These are phyloP conservation scores for Eupithecia vulgata DNA, from an alignment of 2,888 invertebrate species.

Conservation along the genomic window DNA sequence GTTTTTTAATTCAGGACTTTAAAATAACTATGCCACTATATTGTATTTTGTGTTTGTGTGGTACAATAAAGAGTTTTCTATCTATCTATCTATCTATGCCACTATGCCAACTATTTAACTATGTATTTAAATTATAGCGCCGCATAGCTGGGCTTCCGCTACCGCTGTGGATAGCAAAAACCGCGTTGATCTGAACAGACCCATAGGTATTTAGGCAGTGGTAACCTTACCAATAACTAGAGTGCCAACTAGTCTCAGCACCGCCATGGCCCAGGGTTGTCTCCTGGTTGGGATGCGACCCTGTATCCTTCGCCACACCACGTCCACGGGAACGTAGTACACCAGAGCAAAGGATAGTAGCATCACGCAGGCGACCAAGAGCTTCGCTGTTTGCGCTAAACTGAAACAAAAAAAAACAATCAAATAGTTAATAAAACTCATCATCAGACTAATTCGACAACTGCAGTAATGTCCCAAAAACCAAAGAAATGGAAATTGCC, in stretches of 20 bases:
- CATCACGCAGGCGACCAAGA: conserved; percentile 94
- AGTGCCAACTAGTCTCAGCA: conserved; percentile 63
- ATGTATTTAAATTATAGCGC: too few relatives aligned
- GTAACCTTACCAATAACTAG: conserved; percentile 63
- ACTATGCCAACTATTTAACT: too few relatives aligned
- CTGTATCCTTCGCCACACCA: conserved; percentile 91
- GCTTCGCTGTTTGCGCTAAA: conserved; percentile 90
- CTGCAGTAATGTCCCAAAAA: not conserved
- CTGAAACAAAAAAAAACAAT: conserved; percentile 63
- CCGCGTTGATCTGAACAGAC: not conserved
- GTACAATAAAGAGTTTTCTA: too few relatives aligned
- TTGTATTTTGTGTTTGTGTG: too few relatives aligned
- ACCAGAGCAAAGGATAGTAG: conserved; percentile 96
- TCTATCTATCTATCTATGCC: too few relatives aligned
- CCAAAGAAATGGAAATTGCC: not conserved
- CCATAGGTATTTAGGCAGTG: not conserved
- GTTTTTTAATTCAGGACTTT: too few relatives aligned
- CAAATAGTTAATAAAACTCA: not conserved
- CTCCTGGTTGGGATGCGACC: conserved; percentile 70
- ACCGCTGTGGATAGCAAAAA: not conserved
- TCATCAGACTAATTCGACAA: not conserved
- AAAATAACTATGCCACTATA: too few relatives aligned
- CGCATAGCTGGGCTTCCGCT: not conserved
- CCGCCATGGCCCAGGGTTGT: conserved; percentile 76
- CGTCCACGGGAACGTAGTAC: conserved; percentile 96